A percentile compares a stretch with the other conserved stretches of the same genome.
phyloP scores from a whole-genome alignment of 1,140 invertebrate species.

The Rhynchophorus ferrugineus region DNA sequence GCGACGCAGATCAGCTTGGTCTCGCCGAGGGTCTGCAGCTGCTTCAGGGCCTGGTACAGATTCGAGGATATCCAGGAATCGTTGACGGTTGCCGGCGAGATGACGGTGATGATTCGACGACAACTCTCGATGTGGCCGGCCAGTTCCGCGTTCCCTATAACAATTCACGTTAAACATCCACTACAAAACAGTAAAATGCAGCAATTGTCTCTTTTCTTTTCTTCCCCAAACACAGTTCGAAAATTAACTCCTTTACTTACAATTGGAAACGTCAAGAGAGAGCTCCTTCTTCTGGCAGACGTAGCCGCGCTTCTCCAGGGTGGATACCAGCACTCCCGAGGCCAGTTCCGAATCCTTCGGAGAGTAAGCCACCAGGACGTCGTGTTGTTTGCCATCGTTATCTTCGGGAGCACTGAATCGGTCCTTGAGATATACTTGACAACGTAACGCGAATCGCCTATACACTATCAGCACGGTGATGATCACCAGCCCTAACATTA shows the following conservation, averaged over 20 bases:
- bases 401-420: constrained; percentile 32
- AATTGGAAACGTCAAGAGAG: constrained; percentile 26
- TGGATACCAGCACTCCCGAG: constrained; percentile 33
- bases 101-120: constrained; percentile 30
- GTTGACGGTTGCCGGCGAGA: constrained; percentile 33
- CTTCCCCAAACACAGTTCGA: too few species aligned
- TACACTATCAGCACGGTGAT: constrained; percentile 28
- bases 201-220: too few species aligned
- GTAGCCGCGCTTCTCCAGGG: constrained; percentile 34
- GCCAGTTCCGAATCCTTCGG: constrained; percentile 34
- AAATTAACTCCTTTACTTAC: too few species aligned
- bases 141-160: constrained; percentile 33
- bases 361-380: constrained; percentile 35
- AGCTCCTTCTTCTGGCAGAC: constrained; percentile 31
- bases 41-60: constrained; percentile 35
- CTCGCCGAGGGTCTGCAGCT: constrained; percentile 28
- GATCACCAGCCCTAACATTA: constrained; percentile 22
- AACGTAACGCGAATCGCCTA: constrained; percentile 31
- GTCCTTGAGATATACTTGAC: constrained; percentile 35
- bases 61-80: constrained; percentile 30
- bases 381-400: constrained; percentile 35
- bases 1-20: constrained; percentile 30
- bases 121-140: constrained; percentile 24
- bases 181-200: too few species aligned
- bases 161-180: constrained; percentile 10